A percentile compares a stretch with the other conserved stretches of the same genome.
phyloP scores from a whole-genome alignment of 2,797 vertebrate species.

The Vultur gryphus region DNA sequence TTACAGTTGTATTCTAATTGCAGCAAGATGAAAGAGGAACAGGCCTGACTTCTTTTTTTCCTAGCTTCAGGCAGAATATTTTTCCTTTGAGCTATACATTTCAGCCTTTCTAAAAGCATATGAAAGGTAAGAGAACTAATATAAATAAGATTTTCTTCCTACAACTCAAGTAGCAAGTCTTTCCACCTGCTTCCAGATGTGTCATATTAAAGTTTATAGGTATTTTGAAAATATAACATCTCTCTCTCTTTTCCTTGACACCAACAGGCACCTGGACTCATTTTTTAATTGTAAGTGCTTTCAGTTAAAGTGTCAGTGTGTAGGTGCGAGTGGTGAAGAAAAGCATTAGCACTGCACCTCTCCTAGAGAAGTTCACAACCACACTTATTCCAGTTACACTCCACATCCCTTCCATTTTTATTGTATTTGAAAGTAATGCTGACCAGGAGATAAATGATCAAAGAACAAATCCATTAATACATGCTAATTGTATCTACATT shows the following conservation, averaged over 20 bases:
- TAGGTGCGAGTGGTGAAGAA: neutral
- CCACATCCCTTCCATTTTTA: neutral
- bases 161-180: neutral
- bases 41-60: neutral
- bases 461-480: neutral
- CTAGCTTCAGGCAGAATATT: neutral
- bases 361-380: neutral
- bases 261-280: neutral
- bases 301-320: neutral
- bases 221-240: slow-evolving; percentile 47
- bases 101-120: slow-evolving; percentile 14
- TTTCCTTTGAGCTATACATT: neutral
- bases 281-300: slow-evolving; percentile 21
- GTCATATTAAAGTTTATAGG: slow-evolving; percentile 37
- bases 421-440: neutral
- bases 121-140: slow-evolving; percentile 12
- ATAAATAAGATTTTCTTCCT: slow-evolving; percentile 33
- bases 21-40: slow-evolving; percentile 29
- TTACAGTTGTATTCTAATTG: slow-evolving; percentile 33
- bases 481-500: neutral
- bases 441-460: neutral
- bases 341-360: neutral
- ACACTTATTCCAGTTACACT: neutral
- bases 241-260: slow-evolving; percentile 5
- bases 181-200: slow-evolving; percentile 3